A percentile compares a stretch with the other conserved stretches of the same genome.
Conservation (phyloP, 1,140 invertebrate species). For the Dolichoris vasculosae region DNA sequence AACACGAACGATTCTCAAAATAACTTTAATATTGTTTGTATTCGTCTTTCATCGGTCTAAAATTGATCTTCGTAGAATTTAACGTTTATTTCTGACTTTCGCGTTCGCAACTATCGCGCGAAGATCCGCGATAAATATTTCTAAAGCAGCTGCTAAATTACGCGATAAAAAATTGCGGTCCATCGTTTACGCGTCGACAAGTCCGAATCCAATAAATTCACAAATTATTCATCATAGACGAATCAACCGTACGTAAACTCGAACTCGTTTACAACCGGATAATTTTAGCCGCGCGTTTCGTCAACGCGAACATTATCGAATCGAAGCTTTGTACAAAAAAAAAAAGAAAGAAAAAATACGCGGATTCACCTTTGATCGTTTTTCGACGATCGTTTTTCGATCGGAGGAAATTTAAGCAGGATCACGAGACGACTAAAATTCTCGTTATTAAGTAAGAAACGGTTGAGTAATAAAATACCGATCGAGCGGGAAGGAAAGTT, state of each 20-base stretch:
- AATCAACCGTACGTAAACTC: not conserved
- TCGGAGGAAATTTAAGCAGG: no score
- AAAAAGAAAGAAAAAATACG: no score
- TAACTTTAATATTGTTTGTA: slow-evolving; percentile 5
- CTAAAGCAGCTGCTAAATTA: not conserved
- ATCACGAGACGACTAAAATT: no score
- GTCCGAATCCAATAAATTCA: not conserved
- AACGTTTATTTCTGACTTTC: not conserved
- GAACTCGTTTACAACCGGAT: slow-evolving; percentile 25
- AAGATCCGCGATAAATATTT: not conserved
- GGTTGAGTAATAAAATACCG: no score
- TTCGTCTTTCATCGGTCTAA: not conserved
- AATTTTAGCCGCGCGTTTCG: slow-evolving; percentile 41
- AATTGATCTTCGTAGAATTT: not conserved
- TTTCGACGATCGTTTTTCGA: no score
- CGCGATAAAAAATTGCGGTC: not conserved
- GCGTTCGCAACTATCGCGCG: not conserved
- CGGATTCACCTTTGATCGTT: no score
- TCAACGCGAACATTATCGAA: slow-evolving; percentile 25
- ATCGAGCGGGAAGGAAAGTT: no score
- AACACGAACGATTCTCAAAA: slow-evolving; percentile 13
- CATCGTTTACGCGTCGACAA: not conserved
- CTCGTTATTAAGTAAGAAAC: no score
- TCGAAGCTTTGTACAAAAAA: not conserved
- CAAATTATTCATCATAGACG: slow-evolving; percentile 2